Evolutionary conservation across 1,140 invertebrate species (phyloP), one percentile per base, ranked within the genome.

Genomic region (Hypothenemus hampei): DNA sequence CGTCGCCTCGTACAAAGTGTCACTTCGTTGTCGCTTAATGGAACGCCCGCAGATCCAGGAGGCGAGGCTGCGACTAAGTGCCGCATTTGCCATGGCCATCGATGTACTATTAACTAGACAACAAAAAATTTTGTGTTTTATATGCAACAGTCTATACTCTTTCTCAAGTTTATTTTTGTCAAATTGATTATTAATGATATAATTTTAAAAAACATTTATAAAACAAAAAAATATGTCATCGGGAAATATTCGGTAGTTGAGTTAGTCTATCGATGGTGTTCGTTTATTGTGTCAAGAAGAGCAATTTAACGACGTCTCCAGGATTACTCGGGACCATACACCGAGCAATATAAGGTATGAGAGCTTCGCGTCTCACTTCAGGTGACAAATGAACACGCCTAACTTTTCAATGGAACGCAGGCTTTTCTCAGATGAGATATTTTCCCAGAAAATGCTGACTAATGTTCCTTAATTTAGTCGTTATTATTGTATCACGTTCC

Each of bases 361-460:
- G 52, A 47, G 46, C 39, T 50, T 43, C 39, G 55, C 55, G 23
- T 57, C 55, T 57, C 55, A 57, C 47, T 57, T 57, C 47, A 50
- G 55, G 55, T 57, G 47, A 57, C 55, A 57, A 57, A 57, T 57
- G 55, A 57, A 57, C 46, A 18, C 55, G 39, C 55, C 54, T 57
- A 57, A 57, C 55, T 57, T 57, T 51, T 57, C 55, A 57, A 57
- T 57, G 55, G 41, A 33, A 36, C 44, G 33, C 23, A 18, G 55
- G 39, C 41, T 51, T 57, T 57, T 36, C 55, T 29, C 41, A 40
- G 55, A 57, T 57, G 55, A 57, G 55, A 50, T 33, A 51, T 57
- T 44, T 57, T 45, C 55, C 44, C 4, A 11, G 44, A 33, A 57
- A 57, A 48, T 45, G 55, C 55, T 57, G 55, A 57, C 55, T 57